Conservation (phyloP, 1,140 invertebrate genomes). For the Zaprionus davidi region DNA sequence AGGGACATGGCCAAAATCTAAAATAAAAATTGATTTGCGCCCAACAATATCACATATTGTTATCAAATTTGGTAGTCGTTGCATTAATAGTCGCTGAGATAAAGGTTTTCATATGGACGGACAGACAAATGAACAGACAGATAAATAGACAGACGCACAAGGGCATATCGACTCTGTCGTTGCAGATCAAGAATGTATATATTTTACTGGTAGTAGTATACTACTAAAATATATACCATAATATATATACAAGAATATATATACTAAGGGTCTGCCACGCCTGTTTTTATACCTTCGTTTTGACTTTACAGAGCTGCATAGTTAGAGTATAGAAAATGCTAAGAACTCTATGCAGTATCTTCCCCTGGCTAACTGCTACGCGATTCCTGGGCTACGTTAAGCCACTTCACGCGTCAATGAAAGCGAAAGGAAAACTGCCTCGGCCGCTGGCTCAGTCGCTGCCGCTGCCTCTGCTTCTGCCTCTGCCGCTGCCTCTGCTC, state of each 20-base stretch:
- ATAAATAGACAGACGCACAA: too few species aligned
- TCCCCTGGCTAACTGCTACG: constrained; percentile 36
- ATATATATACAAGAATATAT: too few species aligned
- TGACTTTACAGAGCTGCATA: neutral
- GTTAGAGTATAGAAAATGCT: constrained; percentile 10
- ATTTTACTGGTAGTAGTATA: too few species aligned
- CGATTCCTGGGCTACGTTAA: constrained; percentile 70
- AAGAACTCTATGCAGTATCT: neutral
- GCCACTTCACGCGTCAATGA: constrained; percentile 83
- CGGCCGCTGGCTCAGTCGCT: constrained; percentile 4
- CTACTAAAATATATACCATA: too few species aligned
- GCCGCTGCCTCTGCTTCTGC: too few species aligned
- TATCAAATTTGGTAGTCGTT: neutral
- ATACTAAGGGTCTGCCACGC: too few species aligned
- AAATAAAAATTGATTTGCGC: too few species aligned
- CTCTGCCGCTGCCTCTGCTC: constrained; percentile 26
- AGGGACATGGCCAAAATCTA: too few species aligned
- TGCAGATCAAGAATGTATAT: too few species aligned
- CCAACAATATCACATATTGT: too few species aligned
- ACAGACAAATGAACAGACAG: neutral
- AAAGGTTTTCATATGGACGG: neutral
- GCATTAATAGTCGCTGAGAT: neutral
- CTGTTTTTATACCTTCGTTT: too few species aligned
- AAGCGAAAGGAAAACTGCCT: constrained; percentile 80
- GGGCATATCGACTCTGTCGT: too few species aligned